phyloP scores from a whole-genome alignment of 2,888 invertebrate genomes.

The Drepanosiphum platanoidis region DNA sequence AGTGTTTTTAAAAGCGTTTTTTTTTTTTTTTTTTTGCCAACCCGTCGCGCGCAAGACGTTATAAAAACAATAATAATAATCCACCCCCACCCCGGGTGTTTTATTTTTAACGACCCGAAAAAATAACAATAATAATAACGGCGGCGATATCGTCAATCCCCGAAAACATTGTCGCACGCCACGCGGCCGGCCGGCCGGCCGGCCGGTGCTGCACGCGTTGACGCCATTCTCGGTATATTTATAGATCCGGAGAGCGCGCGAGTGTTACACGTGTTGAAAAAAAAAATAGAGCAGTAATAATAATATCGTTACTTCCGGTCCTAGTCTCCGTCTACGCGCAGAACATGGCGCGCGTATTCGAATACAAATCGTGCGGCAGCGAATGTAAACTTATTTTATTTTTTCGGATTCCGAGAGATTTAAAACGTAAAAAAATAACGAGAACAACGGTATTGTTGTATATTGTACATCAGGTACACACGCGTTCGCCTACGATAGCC shows the following conservation, averaged over 20 bases:
- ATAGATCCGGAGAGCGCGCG: slow-evolving; percentile 40
- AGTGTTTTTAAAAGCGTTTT: no score
- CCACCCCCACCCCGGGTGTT: not conserved
- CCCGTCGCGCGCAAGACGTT: not conserved
- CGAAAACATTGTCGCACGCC: slow-evolving; percentile 32
- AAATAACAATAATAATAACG: not conserved
- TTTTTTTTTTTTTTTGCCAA: no score
- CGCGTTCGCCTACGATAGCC: no score
- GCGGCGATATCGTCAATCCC: not conserved
- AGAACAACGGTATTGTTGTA: no score
- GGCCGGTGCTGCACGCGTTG: slow-evolving; percentile 30
- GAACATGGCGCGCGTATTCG: no score
- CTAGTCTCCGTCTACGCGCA: not conserved
- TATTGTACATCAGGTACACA: no score
- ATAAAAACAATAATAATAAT: no score
- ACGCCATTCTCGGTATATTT: slow-evolving; percentile 56
- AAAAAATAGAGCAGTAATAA: not conserved
- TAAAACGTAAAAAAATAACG: no score
- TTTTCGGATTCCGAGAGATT: no score
- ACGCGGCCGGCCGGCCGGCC: no score
- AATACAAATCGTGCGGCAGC: not conserved
- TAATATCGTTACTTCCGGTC: slow-evolving; percentile 45
- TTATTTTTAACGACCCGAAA: slow-evolving; percentile 3
- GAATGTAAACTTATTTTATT: no score
- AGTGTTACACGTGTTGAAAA: no score